Evolutionary conservation across 2,888 invertebrate species (phyloP), one percentile per base, ranked within the genome.

Genomic region (Drosophila mayaguana): DNA sequence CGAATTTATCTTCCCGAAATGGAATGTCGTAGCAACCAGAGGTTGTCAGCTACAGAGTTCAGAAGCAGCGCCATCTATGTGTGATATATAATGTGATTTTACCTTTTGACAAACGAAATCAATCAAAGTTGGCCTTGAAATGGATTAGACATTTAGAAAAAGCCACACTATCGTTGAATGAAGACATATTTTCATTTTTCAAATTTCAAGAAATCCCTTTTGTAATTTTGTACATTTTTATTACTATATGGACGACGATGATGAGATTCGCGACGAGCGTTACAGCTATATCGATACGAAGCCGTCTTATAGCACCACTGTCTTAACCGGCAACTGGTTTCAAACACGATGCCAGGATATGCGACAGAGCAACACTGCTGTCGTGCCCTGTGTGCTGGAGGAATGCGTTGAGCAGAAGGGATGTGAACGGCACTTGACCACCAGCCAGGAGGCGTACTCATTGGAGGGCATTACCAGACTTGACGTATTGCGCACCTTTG

Each of bases 271-370:
- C 20, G 71, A 75, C n/a, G 72, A 51, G 2, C 75, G 80, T 0
- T 66, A 67, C 25, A 57, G 70, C 9, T 80, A 75, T 40, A 9
- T 72, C 1, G 70, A 71, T 2, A 66, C 62, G 5, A 78, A 72
- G 11, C 45, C 75, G 2, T 9, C n/a, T 0, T 80, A 80, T 20
- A 78, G 64, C 64, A 69, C 72, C 46, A 45, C 25, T 3, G 81
- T 81, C 0, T 12, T 80, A 14, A 71, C 55, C 3, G 81, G 80
- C 8, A 45, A 78, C n/a, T 80, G 80, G 81, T 42, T 36, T 25
- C 69, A 25, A 28, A 20, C n/a, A 11, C 75, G 67, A 8, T 56
- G 25, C 20, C 42, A 51, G 8, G 14, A 20, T 0, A 5, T 25
- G 16, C 60, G 22, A 0, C 63, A 55, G 40, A 65, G 25, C 45